Conservation (phyloP, 2,797 vertebrate genomes). For the Margarornis squamiger region DNA sequence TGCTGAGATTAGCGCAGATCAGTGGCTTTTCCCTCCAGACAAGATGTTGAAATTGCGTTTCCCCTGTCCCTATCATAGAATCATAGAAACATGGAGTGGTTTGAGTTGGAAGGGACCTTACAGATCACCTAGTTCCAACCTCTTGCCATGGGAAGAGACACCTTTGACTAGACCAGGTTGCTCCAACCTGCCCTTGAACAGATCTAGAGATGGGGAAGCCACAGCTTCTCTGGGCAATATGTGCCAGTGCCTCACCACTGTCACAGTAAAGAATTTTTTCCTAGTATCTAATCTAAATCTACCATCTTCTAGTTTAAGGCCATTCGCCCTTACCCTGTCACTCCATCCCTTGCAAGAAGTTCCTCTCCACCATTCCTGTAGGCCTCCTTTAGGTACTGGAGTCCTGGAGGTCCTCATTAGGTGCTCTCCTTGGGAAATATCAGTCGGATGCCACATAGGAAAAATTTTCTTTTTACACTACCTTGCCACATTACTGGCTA, state of each 20-base stretch:
- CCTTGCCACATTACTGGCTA: background rate
- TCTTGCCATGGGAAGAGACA: background rate
- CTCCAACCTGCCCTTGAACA: background rate
- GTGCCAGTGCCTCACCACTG: too few relatives aligned
- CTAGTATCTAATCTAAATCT: background rate
- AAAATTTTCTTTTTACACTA: background rate
- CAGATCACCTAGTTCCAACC: background rate
- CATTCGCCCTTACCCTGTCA: background rate
- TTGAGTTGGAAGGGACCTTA: background rate
- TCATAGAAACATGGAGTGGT: background rate
- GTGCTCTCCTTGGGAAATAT: background rate
- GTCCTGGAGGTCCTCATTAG: background rate
- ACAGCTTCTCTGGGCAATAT: background rate
- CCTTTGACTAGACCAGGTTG: background rate
- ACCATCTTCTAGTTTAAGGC: background rate
- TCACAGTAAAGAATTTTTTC: background rate
- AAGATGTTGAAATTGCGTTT: background rate
- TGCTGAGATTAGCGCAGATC: background rate
- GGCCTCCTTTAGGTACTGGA: background rate
- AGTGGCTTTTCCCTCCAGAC: background rate
- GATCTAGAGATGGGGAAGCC: background rate
- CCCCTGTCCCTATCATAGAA: fast-evolving
- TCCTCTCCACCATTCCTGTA: background rate
- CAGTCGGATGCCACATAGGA: background rate
- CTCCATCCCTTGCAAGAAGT: background rate